These are phyloP conservation scores for Cosmia pyralina DNA, from an alignment of 2,888 invertebrate species.

Conservation along the genomic window DNA sequence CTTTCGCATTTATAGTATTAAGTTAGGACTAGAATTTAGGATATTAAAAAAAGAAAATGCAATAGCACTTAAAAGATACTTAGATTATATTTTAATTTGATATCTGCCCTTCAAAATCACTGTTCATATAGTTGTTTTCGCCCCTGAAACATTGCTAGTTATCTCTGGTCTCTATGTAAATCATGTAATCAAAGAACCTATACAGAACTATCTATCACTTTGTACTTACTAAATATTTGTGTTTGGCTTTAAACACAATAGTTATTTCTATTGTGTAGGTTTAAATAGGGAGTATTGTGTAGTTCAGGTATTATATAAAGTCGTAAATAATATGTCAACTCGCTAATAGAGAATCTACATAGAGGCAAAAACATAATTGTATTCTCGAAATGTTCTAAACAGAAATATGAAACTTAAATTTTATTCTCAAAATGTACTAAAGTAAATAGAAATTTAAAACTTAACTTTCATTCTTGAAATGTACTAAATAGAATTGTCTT, in stretches of 20 bases:
- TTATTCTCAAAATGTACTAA: not conserved
- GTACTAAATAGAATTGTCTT: not conserved
- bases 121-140: not conserved
- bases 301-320: not conserved
- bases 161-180: conserved; percentile 22
- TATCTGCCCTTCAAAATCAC: not conserved
- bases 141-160: not conserved
- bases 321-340: conserved; percentile 5
- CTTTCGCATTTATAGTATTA: too few species aligned
- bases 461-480: not conserved
- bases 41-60: too few species aligned
- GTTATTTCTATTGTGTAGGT: conserved; percentile 19
- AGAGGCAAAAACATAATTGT: not conserved
- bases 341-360: not conserved
- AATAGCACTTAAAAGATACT: not conserved
- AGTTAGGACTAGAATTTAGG: too few species aligned
- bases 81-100: not conserved
- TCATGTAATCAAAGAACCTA: conserved; percentile 6
- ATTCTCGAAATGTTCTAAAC: not conserved
- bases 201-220: conserved; percentile 27
- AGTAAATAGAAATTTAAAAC: not conserved
- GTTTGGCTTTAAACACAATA: conserved; percentile 13
- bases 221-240: conserved; percentile 29
- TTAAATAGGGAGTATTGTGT: not conserved
- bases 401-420: too few species aligned